phyloP scores from a whole-genome alignment of 53 echinoderm and acorn worm genomes.

The Echinarachnius parma region DNA sequence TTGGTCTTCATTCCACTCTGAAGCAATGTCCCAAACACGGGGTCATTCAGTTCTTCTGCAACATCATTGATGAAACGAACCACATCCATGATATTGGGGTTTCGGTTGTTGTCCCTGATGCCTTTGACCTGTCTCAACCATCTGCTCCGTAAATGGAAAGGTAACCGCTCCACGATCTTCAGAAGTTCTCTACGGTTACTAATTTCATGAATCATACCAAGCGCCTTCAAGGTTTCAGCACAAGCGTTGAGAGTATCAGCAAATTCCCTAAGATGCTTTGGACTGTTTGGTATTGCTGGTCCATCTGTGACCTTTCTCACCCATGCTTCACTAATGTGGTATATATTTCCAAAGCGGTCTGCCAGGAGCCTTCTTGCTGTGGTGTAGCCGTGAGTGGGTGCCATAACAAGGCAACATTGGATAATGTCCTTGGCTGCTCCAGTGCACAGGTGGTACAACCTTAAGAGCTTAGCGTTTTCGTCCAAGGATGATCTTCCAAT shows the following conservation, averaged over 20 bases:
- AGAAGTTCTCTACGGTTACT: conserved; percentile 8
- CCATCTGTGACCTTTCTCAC: not conserved
- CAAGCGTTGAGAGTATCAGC: conserved; percentile 49
- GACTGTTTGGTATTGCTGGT: not conserved
- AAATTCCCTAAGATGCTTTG: conserved; percentile 19
- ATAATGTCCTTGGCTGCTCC: not conserved
- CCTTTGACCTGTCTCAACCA: conserved; percentile 30
- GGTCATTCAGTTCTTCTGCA: conserved; percentile 19
- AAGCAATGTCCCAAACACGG: conserved; percentile 9
- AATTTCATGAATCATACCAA: conserved; percentile 35
- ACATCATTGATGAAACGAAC: not conserved
- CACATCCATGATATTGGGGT: not conserved
- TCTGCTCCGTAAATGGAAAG: conserved; percentile 18
- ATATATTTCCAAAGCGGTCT: not conserved
- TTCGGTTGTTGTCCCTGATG: not conserved
- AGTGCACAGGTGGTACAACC: not conserved
- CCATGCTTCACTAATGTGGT: conserved; percentile 12
- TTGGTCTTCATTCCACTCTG: not conserved
- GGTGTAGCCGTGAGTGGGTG: not conserved
- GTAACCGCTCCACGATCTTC: conserved; percentile 17
- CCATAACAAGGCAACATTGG: not conserved
- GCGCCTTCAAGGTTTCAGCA: conserved; percentile 40
- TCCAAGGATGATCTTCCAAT: not conserved
- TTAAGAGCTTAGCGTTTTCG: not conserved
- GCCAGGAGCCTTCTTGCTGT: not conserved